Evolutionary conservation across 1,140 invertebrate species (phyloP).

Genomic region (Melipona quadrifasciata): DNA sequence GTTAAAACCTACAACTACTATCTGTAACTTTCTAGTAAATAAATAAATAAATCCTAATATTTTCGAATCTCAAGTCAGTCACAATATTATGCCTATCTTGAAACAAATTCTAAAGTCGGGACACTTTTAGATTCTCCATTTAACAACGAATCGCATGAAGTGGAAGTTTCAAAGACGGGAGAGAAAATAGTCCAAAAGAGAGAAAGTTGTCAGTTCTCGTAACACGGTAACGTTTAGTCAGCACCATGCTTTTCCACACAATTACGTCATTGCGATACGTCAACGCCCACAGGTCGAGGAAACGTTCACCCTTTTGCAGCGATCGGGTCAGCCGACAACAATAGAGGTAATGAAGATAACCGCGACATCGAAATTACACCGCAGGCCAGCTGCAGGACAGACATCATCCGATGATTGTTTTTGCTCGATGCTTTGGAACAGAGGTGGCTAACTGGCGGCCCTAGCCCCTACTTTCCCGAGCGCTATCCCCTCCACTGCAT

Average conservation of each 20-base stretch:
- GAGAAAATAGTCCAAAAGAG: neutral
- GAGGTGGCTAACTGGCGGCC: too few species aligned
- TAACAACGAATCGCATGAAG: too few species aligned
- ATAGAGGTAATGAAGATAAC: constrained; percentile 63
- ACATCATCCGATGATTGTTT: neutral
- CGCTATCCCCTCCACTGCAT: too few species aligned
- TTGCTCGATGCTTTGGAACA: neutral
- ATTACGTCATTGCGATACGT: neutral
- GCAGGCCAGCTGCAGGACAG: constrained; percentile 15
- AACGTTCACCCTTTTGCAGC: constrained; percentile 26
- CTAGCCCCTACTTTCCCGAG: too few species aligned
- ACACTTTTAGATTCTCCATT: too few species aligned
- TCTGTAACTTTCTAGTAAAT: too few species aligned
- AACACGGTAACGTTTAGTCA: neutral
- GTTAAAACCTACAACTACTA: too few species aligned
- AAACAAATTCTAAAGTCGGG: too few species aligned
- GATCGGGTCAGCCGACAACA: constrained; percentile 57
- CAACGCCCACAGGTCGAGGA: constrained; percentile 8
- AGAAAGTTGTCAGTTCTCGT: neutral
- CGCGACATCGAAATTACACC: constrained; percentile 55
- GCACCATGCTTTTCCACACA: neutral
- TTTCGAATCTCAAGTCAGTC: too few species aligned
- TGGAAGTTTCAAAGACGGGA: neutral
- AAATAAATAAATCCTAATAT: too few species aligned
- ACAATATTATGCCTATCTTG: too few species aligned